phyloP scores from a whole-genome alignment of 2,113 vertebrate genomes.

The Coryphaenoides rupestris region DNA sequence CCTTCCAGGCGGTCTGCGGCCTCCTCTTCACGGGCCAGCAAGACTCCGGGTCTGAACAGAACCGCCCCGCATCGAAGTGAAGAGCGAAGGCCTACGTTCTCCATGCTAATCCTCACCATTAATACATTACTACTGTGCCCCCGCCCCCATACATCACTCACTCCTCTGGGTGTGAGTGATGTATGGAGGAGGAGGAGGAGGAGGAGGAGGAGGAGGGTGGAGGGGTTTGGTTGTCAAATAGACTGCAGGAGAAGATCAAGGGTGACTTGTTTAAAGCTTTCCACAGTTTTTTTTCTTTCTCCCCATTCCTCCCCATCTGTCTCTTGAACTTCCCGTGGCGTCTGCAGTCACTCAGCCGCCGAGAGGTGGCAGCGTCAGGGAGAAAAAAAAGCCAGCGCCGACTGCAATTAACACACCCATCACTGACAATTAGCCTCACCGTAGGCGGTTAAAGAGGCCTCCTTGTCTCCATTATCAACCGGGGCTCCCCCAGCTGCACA shows the following conservation, averaged over 20 bases:
- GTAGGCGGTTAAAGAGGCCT: conserved; percentile 59
- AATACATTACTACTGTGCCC: conserved; percentile 55
- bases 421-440: conserved; percentile 67
- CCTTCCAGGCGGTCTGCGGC: conserved; percentile 24
- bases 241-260: neutral
- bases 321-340: conserved; percentile 7
- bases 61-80: conserved; percentile 54
- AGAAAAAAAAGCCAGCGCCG: conserved; percentile 25
- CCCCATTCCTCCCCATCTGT: no score
- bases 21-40: conserved; percentile 50
- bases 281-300: neutral
- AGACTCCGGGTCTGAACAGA: conserved; percentile 53
- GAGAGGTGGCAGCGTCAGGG: no score
- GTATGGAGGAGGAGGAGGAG: no score
- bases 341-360: conserved; percentile 40
- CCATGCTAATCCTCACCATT: conserved; percentile 60
- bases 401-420: conserved; percentile 68
- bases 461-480: conserved; percentile 52
- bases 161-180: no score
- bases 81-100: conserved; percentile 60
- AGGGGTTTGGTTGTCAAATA: conserved; percentile 14
- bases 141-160: conserved; percentile 60
- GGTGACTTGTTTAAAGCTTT: no score
- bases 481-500: conserved; percentile 45
- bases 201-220: neutral